Base-by-base conservation (phyloP, 1,140 invertebrate species). In the Galleria mellonella region DNA sequence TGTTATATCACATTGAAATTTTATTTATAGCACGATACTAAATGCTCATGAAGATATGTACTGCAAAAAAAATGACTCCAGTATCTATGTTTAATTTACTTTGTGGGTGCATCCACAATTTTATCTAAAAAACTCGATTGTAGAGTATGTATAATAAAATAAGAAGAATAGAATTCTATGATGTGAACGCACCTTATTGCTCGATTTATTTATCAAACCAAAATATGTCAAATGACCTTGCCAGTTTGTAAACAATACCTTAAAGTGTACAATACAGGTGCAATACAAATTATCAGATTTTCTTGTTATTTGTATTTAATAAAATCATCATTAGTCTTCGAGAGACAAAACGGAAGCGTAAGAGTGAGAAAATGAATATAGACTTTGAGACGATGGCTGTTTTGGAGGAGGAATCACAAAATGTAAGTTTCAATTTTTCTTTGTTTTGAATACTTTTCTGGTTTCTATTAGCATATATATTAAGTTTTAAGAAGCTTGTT, bases 141-240 rank as follows among this genome's bases (percentile, higher is more conserved):
- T 23, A n/a, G 17, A 37, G 1, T 17, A 15, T n/a, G 9, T 5
- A 14, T 9, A 10, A 31, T 17, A 15, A n/a, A n/a, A n/a, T n/a
- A n/a, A n/a, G n/a, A n/a, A n/a, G n/a, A n/a, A n/a, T n/a, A n/a
- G n/a, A n/a, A n/a, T n/a, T n/a, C n/a, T n/a, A n/a, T n/a, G n/a
- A n/a, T n/a, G n/a, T 5, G 39, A 42, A 42, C 39, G 39, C 39
- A 14, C 2, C 28, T 2, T 41, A 14, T 17, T 7, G n/a, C n/a
- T n/a, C n/a, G n/a, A n/a, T 32, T 9, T 43, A 43, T 70, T 70
- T 72, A 78, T 72, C 72, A 81, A 81, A 81, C 77, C 78, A 81
- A 81, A 81, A 78, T 81, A 83, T 79, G 74, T 79, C 75, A 77
- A 83, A 64, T 82, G 79, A 83, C 79, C 77, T 84, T 82, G 77